Evolutionary conservation across 2,113 vertebrate genomes (phyloP), one percentile per base, ranked within the genome.

Genomic region (Holacanthus passer): DNA sequence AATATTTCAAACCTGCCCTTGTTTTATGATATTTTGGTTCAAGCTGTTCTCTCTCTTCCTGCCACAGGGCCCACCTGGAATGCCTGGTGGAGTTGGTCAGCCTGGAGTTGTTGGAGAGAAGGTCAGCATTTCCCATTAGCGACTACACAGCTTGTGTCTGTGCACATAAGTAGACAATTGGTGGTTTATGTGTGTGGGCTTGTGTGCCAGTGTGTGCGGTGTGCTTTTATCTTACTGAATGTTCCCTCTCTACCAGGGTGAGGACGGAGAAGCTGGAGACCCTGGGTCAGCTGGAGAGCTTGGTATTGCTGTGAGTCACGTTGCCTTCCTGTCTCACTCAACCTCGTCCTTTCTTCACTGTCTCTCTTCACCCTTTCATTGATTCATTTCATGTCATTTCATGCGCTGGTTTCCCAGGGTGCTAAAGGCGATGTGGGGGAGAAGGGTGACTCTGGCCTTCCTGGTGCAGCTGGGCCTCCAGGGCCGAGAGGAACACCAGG

Each of bases 61-160:
- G 77, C 63, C 65, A 52, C 76, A 98, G 97, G 97, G 96, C 1
- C 45, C 93, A 32, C 83, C 87, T 14, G 97, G 97, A 32, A 85
- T 94, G 73, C 81, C 93, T 5, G 97, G 97, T 1, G 96, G 97
- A 31, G 80, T 96, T 7, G 97, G 97, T 13, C 96, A 97, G 70
- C 97, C 96, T 0, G 97, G 97, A 0, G 73, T 91, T 3, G 96
- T 97, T 56, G 97, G 97, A 27, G 96, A 98, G 82, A 99, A 98
- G 96, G 97, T 98, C 73, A 82, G 91, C 31, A 56, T 71, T 77
- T 82, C 27, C 47, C 58, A 62, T 77, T 55, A 87, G 63, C 43
- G 53, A 65, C 12, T 35, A 39, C 48, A 22, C 9, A 74, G 43
- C 13, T 2, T 76, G 58, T 65, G 39, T 3, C 8, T 41, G 50